These are phyloP conservation scores for Sus cebifrons DNA, from an alignment of 2,797 vertebrate genomes.

Conservation along the genomic window DNA sequence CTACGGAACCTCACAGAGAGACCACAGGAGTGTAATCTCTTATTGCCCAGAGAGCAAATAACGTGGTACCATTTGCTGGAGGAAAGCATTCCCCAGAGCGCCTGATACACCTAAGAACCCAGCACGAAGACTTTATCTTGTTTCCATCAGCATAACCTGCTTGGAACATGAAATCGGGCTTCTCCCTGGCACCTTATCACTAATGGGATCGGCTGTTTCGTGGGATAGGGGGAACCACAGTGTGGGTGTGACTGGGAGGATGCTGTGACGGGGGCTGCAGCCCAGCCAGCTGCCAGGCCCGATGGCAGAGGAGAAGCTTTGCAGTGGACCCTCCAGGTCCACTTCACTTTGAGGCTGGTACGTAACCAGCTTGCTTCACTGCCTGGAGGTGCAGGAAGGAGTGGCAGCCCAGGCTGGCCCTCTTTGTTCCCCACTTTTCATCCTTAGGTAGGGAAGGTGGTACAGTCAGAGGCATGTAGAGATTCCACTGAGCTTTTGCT, in stretches of 20 bases:
- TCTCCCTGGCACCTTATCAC: conserved; percentile 39
- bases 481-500: not conserved
- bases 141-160: conserved; percentile 61
- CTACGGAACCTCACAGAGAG: not conserved
- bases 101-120: not conserved
- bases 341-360: accelerated
- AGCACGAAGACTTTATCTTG: not conserved
- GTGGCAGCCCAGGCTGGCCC: too few species aligned
- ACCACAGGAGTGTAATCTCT: not conserved
- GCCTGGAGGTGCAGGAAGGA: not conserved
- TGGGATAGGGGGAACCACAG: not conserved
- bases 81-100: not conserved
- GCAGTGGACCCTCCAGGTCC: too few species aligned
- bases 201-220: not conserved
- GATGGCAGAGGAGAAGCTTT: not conserved
- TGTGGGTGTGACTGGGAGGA: not conserved
- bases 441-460: not conserved
- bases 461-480: not conserved
- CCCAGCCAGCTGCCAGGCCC: not conserved
- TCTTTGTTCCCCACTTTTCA: not conserved
- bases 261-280: not conserved
- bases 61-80: not conserved
- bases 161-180: conserved; percentile 21
- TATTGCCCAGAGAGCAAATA: not conserved
- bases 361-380: not conserved